Evolutionary conservation across 92 coral and sea anemone species (phyloP), one percentile per base, ranked within the genome.

Genomic region (Epizoanthus fatuus): DNA sequence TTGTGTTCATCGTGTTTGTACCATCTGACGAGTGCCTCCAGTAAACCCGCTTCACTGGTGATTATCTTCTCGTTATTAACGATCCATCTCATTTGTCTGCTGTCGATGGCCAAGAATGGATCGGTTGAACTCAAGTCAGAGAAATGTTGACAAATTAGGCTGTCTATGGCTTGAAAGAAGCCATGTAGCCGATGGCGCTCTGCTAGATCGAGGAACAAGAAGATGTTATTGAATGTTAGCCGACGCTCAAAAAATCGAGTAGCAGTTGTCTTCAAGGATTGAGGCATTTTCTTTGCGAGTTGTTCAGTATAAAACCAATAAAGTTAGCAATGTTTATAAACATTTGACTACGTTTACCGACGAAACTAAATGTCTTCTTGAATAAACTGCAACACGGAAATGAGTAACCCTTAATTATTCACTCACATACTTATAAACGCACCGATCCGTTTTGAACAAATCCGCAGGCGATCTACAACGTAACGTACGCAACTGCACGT

Each of bases 61-160:
- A 73, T 62, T 4, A 73, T 10, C 10, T 32, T 73, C 47, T 73
- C 56, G 12, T 73, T 73, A 14, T 53, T 73, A 5, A 73, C 7
- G 14, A 73, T 32, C 79, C 79, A 73, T 42, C 17, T 32, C 79
- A 73, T 73, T 22, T 39, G 63, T 32, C 32, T 73, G n/a, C 16
- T 62, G 64, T 73, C 79, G 35, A 54, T 16, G n/a, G 63, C 79
- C 38, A 73, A 45, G 29, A 73, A 73, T 54, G 15, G 45, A 9
- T 73, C 64, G 13, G 63, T 73, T 51, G 63, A 73, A 73, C 79
- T 73, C 63, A 73, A 19, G 16, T 52, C 47, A 22, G 37, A 8
- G 16, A 73, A 73, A 29, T 73, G 79, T 73, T 73, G 79, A 54
- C 79, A 73, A 54, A 73, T 22, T 14, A 73, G 4, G 17, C 15